A percentile compares a stretch with the other conserved stretches of the same genome.
Conservation (phyloP, 2,888 invertebrate species). For the Eurois occulta region DNA sequence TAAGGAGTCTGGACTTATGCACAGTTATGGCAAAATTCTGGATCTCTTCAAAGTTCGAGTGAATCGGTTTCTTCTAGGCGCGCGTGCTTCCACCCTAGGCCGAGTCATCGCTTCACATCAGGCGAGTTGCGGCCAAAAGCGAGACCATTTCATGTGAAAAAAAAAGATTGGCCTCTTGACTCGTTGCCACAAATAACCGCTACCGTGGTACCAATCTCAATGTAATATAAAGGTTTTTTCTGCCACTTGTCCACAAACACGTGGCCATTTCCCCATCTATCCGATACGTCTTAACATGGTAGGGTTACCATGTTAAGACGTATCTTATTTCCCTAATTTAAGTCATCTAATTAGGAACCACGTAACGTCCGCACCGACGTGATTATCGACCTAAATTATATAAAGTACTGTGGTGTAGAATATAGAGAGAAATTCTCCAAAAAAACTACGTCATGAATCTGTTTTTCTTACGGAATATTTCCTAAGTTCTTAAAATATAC, state of each 20-base stretch:
- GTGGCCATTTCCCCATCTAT: not conserved
- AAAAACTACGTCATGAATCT: not conserved
- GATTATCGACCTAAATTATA: constrained; percentile 26
- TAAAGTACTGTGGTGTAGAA: not conserved
- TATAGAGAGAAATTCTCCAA: not conserved
- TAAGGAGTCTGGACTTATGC: not conserved
- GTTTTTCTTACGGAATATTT: not conserved
- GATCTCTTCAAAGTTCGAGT: not conserved
- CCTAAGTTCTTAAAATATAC: not conserved
- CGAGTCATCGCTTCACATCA: not conserved
- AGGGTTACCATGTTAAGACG: not conserved
- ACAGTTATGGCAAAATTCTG: not conserved
- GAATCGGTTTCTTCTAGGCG: not conserved
- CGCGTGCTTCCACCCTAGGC: not conserved
- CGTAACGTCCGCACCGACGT: not conserved
- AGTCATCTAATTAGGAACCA: constrained; percentile 31
- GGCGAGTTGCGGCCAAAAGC: not conserved
- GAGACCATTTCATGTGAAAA: not conserved
- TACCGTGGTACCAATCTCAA: not conserved
- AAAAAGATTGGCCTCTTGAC: not conserved
- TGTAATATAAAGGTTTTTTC: not conserved
- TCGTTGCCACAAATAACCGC: not conserved
- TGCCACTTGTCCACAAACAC: not conserved
- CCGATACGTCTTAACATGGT: too few species aligned
- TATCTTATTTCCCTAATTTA: constrained; percentile 37